Conservation (phyloP, 2,888 invertebrate genomes). For the Megastigmus dorsalis region DNA sequence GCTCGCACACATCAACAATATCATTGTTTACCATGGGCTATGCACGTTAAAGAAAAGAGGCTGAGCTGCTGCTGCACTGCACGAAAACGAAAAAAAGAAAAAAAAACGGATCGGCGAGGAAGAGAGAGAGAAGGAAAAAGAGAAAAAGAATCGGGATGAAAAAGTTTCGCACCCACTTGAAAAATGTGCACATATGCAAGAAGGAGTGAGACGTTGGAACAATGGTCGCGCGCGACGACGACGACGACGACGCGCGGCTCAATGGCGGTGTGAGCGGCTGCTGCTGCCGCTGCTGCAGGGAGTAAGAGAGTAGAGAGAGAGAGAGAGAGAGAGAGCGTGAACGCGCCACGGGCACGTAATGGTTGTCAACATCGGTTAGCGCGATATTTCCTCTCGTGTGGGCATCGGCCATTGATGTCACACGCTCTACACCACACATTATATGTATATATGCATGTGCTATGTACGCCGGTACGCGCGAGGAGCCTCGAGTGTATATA, state of each 20-base stretch:
- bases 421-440: conserved; percentile 16
- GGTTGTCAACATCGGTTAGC: conserved; percentile 73
- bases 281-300: conserved; percentile 9
- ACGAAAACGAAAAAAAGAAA: neutral
- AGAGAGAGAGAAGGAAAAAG: conserved; percentile 5
- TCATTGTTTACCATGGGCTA: no score
- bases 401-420: conserved; percentile 72
- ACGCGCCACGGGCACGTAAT: conserved; percentile 61
- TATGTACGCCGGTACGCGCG: neutral
- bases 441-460: neutral
- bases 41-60: neutral
- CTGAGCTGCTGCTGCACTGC: no score
- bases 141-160: conserved; percentile 36
- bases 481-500: conserved; percentile 3
- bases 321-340: no score
- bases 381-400: conserved; percentile 72
- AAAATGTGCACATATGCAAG: conserved; percentile 22
- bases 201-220: conserved; percentile 18
- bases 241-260: conserved; percentile 43
- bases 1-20: no score
- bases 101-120: no score
- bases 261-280: conserved; percentile 49
- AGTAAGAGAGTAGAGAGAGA: no score
- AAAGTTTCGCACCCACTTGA: conserved; percentile 41
- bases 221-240: conserved; percentile 29